Evolutionary conservation across 92 coral and sea anemone species (phyloP).

Genomic region (Blastomussa wellsi): DNA sequence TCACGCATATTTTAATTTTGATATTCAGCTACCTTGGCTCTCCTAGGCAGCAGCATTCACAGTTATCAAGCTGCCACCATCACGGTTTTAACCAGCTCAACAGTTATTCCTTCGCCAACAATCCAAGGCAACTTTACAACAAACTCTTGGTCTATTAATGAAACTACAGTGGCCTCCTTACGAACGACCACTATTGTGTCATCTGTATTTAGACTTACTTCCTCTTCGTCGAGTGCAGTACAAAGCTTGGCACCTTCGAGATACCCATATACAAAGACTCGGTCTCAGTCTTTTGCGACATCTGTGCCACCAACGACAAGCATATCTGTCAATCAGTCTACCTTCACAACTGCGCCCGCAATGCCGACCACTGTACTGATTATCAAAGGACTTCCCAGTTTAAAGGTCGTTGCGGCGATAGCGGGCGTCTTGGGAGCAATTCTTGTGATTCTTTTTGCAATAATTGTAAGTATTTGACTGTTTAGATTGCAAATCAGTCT

Average conservation of each 20-base stretch:
- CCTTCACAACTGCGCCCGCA: not conserved
- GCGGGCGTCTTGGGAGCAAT: conserved; percentile 58
- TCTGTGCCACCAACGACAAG: not conserved
- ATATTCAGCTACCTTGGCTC: not conserved
- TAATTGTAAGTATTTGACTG: conserved; percentile 40
- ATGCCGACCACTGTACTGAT: conserved; percentile 8
- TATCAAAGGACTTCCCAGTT: conserved; percentile 25
- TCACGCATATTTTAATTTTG: not conserved
- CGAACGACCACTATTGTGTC: not conserved
- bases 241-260: not conserved
- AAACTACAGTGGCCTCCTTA: not conserved
- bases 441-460: conserved; percentile 42
- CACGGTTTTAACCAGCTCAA: conserved; percentile 1
- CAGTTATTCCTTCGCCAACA: not conserved
- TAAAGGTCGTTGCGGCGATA: conserved; percentile 35
- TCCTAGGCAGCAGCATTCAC: not conserved
- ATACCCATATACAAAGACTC: not conserved
- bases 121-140: not conserved
- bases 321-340: conserved; percentile 13
- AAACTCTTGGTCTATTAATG: not conserved
- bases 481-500: not conserved
- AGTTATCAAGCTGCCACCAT: conserved; percentile 6
- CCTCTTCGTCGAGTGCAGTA: not conserved
- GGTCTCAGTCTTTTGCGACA: not conserved
- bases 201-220: not conserved